Percentiles rank a stretch among this genome's conserved stretches.
Evolutionary conservation across 2,888 invertebrate species (phyloP).

Genomic region (Noctua janthe): DNA sequence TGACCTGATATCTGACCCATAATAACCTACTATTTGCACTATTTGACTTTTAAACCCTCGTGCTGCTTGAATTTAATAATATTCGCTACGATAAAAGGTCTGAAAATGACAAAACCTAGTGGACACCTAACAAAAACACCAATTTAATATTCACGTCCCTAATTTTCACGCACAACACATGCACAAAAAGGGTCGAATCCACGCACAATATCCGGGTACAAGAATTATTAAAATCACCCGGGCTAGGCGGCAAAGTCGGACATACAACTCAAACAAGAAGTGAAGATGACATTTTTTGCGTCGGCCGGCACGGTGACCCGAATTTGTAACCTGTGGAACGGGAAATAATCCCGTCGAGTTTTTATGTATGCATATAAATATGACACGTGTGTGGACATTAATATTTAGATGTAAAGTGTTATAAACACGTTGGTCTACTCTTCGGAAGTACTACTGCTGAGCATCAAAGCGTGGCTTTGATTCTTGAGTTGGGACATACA

Average conservation of each 20-base stretch:
- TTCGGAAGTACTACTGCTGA: no score
- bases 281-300: constrained; percentile 67
- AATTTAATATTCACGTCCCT: constrained; percentile 32
- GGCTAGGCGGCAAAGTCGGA: constrained; percentile 40
- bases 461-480: no score
- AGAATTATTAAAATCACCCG: constrained; percentile 68
- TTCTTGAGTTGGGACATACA: no score
- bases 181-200: constrained; percentile 32
- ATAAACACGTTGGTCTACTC: neutral
- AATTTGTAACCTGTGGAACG: constrained; percentile 66
- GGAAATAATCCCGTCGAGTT: constrained; percentile 54
- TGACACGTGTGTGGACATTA: constrained; percentile 13
- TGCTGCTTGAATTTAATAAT: neutral
- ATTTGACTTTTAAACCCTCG: neutral
- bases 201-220: constrained; percentile 40
- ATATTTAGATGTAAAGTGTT: constrained; percentile 18
- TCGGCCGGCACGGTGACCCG: constrained; percentile 56
- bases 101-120: neutral
- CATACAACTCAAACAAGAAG: constrained; percentile 61
- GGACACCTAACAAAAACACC: constrained; percentile 11
- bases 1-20: neutral
- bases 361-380: constrained; percentile 23
- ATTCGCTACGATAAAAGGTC: neutral
- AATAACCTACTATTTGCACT: neutral
- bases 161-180: constrained; percentile 35